Percentiles rank a stretch among this genome's conserved stretches.
These are phyloP conservation scores for Odontocolon sp. DNA, from an alignment of 2,888 invertebrate species.

Conservation along the genomic window DNA sequence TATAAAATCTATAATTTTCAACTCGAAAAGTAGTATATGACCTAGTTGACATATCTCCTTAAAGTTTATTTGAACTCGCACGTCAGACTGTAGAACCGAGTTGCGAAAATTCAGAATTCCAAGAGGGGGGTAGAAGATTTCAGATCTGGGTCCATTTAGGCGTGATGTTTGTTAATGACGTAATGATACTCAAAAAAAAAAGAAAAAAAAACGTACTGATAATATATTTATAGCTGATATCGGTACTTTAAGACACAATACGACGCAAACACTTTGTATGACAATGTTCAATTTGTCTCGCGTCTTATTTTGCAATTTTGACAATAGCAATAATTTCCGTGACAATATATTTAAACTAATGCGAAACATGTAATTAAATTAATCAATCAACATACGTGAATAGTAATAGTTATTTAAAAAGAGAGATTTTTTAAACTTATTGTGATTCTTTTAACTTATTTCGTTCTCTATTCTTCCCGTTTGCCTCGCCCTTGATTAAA, in stretches of 20 bases:
- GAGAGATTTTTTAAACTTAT: too few species aligned
- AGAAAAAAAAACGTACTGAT: neutral
- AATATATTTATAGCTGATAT: conserved; percentile 27
- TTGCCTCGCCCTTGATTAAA: too few species aligned
- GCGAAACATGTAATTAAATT: too few species aligned
- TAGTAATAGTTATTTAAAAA: too few species aligned
- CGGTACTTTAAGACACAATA: neutral
- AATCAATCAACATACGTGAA: too few species aligned
- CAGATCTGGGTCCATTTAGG: neutral
- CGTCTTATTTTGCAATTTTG: neutral
- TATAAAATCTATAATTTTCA: too few species aligned
- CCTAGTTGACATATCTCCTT: too few species aligned
- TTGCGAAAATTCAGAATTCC: neutral
- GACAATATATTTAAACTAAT: too few species aligned
- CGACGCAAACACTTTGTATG: neutral
- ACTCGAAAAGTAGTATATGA: too few species aligned
- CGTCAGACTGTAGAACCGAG: neutral
- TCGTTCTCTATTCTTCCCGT: too few species aligned
- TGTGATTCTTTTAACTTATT: too few species aligned
- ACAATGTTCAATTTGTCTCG: neutral
- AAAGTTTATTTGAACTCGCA: conserved; percentile 1
- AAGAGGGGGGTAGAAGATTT: neutral
- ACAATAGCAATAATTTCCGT: too few species aligned
- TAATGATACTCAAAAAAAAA: neutral
- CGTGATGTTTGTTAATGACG: neutral